Percentiles rank a stretch among this genome's conserved stretches.
These are phyloP conservation scores for Cordilura impudica DNA, from an alignment of 2,888 invertebrate genomes.

Conservation along the genomic window DNA sequence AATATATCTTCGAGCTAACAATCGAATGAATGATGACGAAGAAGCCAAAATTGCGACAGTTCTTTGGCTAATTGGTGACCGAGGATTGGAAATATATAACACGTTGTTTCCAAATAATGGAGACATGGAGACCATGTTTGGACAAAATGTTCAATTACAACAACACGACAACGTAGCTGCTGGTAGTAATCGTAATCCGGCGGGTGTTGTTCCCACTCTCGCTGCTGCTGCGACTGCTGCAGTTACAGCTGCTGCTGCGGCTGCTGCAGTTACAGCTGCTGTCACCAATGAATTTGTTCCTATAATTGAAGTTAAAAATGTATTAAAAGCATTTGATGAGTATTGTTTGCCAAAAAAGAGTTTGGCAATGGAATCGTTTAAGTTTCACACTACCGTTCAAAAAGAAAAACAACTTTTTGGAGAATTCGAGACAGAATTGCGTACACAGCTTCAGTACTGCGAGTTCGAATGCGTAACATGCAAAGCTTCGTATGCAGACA, in stretches of 20 bases:
- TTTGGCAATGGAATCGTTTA: slow-evolving; percentile 49
- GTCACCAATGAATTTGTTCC: neutral
- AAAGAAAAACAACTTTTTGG: slow-evolving; percentile 59
- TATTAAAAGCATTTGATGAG: slow-evolving; percentile 42
- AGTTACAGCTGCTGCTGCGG: neutral
- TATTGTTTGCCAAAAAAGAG: slow-evolving; percentile 53
- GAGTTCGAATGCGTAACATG: slow-evolving; percentile 57
- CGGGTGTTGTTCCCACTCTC: neutral
- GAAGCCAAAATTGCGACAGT: slow-evolving; percentile 14
- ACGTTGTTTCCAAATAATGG: slow-evolving; percentile 9
- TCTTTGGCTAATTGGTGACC: slow-evolving; percentile 11
- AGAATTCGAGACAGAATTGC: slow-evolving; percentile 62
- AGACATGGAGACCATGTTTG: neutral
- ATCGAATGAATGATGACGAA: neutral
- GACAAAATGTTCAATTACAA: no score
- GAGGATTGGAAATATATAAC: slow-evolving; percentile 13
- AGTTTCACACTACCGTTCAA: slow-evolving; percentile 62
- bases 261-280: neutral
- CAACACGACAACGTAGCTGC: neutral
- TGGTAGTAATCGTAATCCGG: neutral
- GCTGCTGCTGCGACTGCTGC: neutral
- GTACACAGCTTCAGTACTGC: slow-evolving; percentile 53
- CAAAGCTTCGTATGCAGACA: slow-evolving; percentile 45
- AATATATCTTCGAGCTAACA: neutral
- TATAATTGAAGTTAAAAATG: slow-evolving; percentile 16